Percentiles rank a stretch among this genome's conserved stretches.
These are phyloP conservation scores for Sylvietta virens DNA, from an alignment of 2,113 vertebrate genomes.

Conservation along the genomic window DNA sequence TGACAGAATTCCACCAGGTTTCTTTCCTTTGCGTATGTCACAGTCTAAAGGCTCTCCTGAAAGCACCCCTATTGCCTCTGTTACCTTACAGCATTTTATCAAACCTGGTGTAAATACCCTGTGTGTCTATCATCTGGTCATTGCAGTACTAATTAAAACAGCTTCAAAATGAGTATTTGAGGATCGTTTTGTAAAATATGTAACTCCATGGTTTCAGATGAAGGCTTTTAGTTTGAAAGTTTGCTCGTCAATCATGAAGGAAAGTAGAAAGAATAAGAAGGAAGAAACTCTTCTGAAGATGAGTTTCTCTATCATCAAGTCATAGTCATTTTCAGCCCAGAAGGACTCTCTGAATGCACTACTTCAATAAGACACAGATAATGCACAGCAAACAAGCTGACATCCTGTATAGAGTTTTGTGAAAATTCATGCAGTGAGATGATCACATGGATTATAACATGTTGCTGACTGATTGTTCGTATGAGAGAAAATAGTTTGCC, in stretches of 20 bases:
- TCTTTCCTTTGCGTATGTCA: neutral
- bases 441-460: neutral
- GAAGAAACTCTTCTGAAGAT: neutral
- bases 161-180: neutral
- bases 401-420: neutral
- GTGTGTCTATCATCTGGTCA: neutral
- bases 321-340: neutral
- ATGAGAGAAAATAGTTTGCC: neutral
- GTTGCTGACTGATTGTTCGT: neutral
- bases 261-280: neutral
- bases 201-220: neutral
- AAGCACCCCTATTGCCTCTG: neutral
- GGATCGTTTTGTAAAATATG: neutral
- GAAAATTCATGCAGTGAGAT: neutral
- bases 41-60: neutral
- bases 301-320: neutral
- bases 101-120: neutral
- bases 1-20: neutral
- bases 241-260: neutral
- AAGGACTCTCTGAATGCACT: neutral
- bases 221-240: neutral
- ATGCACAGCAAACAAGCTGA: neutral
- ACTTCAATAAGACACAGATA: neutral
- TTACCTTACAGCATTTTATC: neutral
- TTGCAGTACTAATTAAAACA: neutral